Evolutionary conservation across 1,140 invertebrate species (phyloP).

Genomic region (Drosophila orena): DNA sequence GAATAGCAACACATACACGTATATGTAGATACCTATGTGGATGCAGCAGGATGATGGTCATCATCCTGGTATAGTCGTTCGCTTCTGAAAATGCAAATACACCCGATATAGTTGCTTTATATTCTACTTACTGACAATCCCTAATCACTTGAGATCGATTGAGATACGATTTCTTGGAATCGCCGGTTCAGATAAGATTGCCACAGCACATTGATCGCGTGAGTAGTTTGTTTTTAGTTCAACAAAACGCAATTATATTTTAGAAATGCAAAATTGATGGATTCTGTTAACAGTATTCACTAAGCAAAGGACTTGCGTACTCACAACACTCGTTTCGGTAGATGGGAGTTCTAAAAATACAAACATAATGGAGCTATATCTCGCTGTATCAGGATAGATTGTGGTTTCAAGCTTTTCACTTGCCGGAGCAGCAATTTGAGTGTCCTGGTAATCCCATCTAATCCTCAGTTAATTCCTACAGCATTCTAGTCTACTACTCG

Average conservation of each 20-base stretch:
- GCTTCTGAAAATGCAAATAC: no score
- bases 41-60: no score
- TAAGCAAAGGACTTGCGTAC: no score
- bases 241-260: background rate
- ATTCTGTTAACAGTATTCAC: background rate
- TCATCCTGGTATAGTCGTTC: no score
- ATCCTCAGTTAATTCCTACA: background rate
- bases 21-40: no score
- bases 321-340: background rate
- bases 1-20: no score
- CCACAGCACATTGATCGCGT: constrained; percentile 4
- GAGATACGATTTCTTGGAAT: constrained; percentile 10
- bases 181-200: constrained; percentile 21
- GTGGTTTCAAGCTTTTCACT: no score
- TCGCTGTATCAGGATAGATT: no score
- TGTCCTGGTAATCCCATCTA: background rate
- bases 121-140: background rate
- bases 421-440: no score
- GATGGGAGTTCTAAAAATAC: background rate
- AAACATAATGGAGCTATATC: background rate
- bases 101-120: no score
- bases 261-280: background rate
- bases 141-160: constrained; percentile 14
- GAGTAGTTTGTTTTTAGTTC: background rate
- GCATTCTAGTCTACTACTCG: background rate